Evolutionary conservation across 2,113 vertebrate genomes (phyloP).

Genomic region (Microtus richardsoni): DNA sequence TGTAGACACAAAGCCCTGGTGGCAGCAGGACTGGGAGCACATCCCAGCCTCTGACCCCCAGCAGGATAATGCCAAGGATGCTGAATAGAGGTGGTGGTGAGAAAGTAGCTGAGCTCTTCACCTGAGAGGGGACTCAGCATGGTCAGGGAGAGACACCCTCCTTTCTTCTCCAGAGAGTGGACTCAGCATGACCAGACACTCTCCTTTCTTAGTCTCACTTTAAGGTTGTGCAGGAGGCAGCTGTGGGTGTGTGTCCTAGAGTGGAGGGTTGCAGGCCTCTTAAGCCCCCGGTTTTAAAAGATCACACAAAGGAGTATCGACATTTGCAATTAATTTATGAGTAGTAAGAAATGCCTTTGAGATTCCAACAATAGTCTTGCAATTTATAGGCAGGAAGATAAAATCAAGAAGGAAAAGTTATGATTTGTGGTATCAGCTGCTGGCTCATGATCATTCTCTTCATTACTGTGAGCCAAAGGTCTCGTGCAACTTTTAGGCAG

Average conservation of each 20-base stretch:
- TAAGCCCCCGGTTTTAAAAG: neutral
- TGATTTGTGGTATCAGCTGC: too few species aligned
- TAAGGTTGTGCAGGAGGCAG: too few species aligned
- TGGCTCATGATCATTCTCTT: neutral
- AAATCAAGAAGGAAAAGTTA: neutral
- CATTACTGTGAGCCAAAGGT: neutral
- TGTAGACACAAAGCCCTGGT: neutral
- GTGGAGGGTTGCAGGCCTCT: neutral
- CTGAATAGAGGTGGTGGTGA: neutral
- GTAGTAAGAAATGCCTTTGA: neutral
- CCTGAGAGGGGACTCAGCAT: neutral
- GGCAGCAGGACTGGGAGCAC: neutral
- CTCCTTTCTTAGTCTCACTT: too few species aligned
- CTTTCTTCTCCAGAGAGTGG: too few species aligned
- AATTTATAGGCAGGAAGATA: neutral
- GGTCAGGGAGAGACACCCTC: too few species aligned
- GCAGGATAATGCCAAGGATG: neutral
- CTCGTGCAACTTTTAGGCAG: fast-evolving
- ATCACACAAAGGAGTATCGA: neutral
- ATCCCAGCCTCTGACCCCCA: neutral
- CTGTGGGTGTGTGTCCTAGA: neutral
- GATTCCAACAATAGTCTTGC: slow-evolving; percentile 37
- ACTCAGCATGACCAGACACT: too few species aligned
- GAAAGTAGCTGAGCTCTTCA: neutral
- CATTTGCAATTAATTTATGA: slow-evolving; percentile 16